Evolutionary conservation across 2,888 invertebrate genomes (phyloP), one percentile per base, ranked within the genome.

Genomic region (Lasioglossum morio): DNA sequence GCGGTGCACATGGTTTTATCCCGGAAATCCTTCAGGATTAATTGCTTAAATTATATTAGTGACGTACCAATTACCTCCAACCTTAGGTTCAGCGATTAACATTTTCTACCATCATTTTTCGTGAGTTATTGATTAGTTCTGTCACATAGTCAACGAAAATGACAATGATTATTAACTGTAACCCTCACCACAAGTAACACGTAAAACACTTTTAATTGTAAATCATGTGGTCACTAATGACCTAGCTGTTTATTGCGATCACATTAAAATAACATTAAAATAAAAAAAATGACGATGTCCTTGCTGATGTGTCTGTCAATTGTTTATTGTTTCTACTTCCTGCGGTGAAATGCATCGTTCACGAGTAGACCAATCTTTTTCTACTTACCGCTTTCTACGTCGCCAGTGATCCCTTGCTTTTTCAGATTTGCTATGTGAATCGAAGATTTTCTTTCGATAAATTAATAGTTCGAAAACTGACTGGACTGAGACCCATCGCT

Each of bases 401-500:
- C 4, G 4, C 46, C 46, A 46, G 46, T 5, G 19, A 23, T 34
- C 10, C 8, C 19, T 34, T 19, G 19, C 66, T 30, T 37, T 10
- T 34, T 66, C 7, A 8, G 66, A 66, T 34, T 30, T 19, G 12
- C 23, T 72, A 14, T 1, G 10, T 1, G 27, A 27, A 10, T 72
- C 4, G 4, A 48, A 48, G 8, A 16, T 4, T 27, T 34, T 16
- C 2, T 27, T 30, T 10, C 63, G 2, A 0, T 0, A 8, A n/a
- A 40, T 23, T 48, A 73, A 43, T 78, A 73, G 72, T 79, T 86
- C 40, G 72, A 69, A 53, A 75, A 77, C 76, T 72, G 53, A 43
- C 46, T 27, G 40, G 34, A 75, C 27, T 23, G 34, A 76, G 75
- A 30, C 14, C 84, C 79, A 85, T 85, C 82, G 83, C 82, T 85